Evolutionary conservation across 2,797 vertebrate genomes (phyloP).

Genomic region (Siniperca undulata): DNA sequence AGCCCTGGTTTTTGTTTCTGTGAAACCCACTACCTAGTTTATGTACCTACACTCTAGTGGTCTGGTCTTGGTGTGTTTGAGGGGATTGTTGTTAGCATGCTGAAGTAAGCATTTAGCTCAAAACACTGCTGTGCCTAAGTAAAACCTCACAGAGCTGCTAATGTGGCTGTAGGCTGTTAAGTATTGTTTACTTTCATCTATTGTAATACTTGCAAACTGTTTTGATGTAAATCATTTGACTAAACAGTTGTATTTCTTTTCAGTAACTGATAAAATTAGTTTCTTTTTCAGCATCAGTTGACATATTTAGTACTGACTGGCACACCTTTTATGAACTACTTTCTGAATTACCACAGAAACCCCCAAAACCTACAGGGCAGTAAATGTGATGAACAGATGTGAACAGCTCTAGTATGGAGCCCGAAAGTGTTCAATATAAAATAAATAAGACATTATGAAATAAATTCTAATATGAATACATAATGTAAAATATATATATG

Average conservation of each 20-base stretch:
- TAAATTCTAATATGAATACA: not conserved
- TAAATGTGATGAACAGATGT: not conserved
- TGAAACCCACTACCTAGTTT: not conserved
- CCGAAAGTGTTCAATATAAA: not conserved
- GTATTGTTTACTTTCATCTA: no score
- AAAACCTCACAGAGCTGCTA: not conserved
- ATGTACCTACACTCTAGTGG: not conserved
- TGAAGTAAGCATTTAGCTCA: not conserved
- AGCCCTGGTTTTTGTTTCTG: not conserved
- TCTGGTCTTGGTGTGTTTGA: constrained; percentile 13
- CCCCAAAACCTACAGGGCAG: not conserved
- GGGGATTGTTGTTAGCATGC: not conserved
- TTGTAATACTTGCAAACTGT: no score
- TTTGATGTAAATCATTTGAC: no score
- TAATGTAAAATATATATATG: not conserved
- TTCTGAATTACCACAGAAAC: constrained; percentile 25
- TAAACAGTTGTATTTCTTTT: no score
- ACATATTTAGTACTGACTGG: not conserved
- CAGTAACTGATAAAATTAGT: not conserved
- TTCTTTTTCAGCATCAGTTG: not conserved
- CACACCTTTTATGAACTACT: constrained; percentile 28
- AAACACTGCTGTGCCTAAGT: no score
- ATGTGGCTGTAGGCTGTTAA: no score
- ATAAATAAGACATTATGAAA: not conserved
- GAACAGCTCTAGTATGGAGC: not conserved